Conservation (phyloP, 2,113 vertebrate genomes). For the Syrrhaptes paradoxus region DNA sequence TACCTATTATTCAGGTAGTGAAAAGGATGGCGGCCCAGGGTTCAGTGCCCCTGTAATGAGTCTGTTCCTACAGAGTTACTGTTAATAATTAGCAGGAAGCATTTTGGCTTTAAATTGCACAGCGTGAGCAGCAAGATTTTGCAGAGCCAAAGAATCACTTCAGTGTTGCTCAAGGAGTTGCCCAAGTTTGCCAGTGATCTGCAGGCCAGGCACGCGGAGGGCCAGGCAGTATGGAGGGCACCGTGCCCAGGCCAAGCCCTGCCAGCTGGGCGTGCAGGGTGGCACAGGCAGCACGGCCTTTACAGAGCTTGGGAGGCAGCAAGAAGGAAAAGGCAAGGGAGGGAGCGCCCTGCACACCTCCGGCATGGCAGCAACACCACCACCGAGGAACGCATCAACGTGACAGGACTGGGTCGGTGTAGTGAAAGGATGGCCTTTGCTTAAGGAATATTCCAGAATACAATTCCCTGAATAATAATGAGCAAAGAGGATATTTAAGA, state of each 20-base stretch:
- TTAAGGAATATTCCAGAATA: background rate
- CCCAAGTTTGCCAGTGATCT: background rate
- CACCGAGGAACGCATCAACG: fast-evolving
- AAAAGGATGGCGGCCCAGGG: constrained; percentile 52
- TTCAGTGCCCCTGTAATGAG: constrained; percentile 49
- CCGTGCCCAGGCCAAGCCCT: fast-evolving
- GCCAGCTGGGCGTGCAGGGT: fast-evolving
- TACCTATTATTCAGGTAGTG: constrained; percentile 37
- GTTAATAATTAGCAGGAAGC: constrained; percentile 78
- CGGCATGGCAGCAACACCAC: fast-evolving
- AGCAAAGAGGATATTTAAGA: constrained; percentile 3
- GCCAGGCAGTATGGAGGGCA: fast-evolving
- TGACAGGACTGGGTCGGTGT: background rate
- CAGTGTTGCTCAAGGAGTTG: background rate
- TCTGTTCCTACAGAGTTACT: constrained; percentile 64
- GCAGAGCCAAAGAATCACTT: constrained; percentile 13
- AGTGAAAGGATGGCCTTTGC: background rate
- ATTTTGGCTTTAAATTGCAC: constrained; percentile 72
- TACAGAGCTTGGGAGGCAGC: fast-evolving
- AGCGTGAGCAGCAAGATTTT: constrained; percentile 63
- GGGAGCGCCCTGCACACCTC: background rate
- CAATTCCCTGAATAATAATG: background rate
- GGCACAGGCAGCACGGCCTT: fast-evolving
- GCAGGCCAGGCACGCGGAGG: background rate
- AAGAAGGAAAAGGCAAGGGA: background rate